Evolutionary conservation across 92 coral and sea anemone species (phyloP), one percentile per base, ranked within the genome.

Genomic region (Epizoanthus scotinus): DNA sequence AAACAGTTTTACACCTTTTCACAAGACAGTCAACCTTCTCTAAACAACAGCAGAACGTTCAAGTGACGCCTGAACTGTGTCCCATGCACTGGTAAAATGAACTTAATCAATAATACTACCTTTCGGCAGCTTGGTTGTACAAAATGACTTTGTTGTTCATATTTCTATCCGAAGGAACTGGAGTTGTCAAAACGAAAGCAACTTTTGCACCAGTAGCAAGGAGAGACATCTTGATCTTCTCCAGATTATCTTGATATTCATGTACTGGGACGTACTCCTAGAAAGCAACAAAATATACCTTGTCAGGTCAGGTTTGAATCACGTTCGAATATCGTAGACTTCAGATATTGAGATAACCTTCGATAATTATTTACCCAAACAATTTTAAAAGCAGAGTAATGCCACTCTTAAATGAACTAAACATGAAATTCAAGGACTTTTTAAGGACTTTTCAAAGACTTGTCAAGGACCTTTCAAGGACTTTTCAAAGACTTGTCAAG

Each of bases 131-230:
- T 49, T 66, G 78, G 87, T 94, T 94, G 87, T 92, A 91, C 64
- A 84, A 55, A 63, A 81, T 59, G 5, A 94, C 89, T 40, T 74
- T 81, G 47, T 89, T 47, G 78, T 94, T 89, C 10, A 67, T n/a
- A 7, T 71, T 64, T 18, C n/a, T 22, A 61, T 66, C 82, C 52
- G 64, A 94, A 10, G 98, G 98, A 8, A 94, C 87, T 17, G 98
- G 98, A 1, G 98, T 94, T 8, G 94, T 88, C 12, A 89, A 82
- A 1, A 86, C 87, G 67, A 89, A 94, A 12, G 88, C 96, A 7
- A 94, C 66, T 61, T 75, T 73, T 31, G 90, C 83, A 2, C 92
- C 98, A 26, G 91, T 86, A 20, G 64, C 81, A 19, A 84, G 71
- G 60, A 94, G 84, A 1, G 79, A 21, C 13, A 50, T 61, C 84